Percentiles rank a stretch among this genome's conserved stretches.
Conservation (phyloP, 1,140 invertebrate species). For the Camponotus pennsylvanicus region DNA sequence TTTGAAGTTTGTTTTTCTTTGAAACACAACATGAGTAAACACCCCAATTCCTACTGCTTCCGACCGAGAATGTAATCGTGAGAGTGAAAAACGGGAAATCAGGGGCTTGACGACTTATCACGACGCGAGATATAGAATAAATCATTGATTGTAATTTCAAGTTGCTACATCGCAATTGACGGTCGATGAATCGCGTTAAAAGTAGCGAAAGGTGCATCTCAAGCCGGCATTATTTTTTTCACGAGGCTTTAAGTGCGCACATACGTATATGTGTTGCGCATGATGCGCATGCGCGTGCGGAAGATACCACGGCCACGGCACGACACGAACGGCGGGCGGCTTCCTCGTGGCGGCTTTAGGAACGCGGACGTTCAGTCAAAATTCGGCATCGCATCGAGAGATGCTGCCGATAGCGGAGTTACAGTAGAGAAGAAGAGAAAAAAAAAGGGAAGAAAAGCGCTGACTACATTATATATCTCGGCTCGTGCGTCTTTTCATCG, state of each 20-base stretch:
- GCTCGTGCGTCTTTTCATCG: not conserved
- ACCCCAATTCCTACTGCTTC: too few relatives aligned
- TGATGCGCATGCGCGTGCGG: not conserved
- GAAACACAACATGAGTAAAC: too few relatives aligned
- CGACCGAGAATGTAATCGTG: too few relatives aligned
- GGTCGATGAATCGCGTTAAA: constrained; percentile 6
- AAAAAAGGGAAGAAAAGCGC: constrained; percentile 10
- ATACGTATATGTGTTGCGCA: not conserved
- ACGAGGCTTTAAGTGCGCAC: not conserved
- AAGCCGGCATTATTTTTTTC: not conserved
- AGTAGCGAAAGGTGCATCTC: not conserved
- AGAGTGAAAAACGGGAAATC: too few relatives aligned
- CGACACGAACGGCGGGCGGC: not conserved
- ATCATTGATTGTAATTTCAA: too few relatives aligned
- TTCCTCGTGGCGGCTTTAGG: constrained; percentile 45
- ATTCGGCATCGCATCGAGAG: constrained; percentile 67
- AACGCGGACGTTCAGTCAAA: constrained; percentile 62
- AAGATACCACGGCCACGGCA: too few relatives aligned
- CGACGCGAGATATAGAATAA: too few relatives aligned
- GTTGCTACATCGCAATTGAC: too few relatives aligned
- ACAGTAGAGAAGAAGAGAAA: constrained; percentile 49
- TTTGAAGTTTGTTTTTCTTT: too few relatives aligned
- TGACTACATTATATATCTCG: not conserved
- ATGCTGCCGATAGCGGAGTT: constrained; percentile 70
- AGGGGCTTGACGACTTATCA: too few relatives aligned